A percentile compares a stretch with the other conserved stretches of the same genome.
Evolutionary conservation across 2,888 invertebrate species (phyloP).

Genomic region (Drosophila longiperda): DNA sequence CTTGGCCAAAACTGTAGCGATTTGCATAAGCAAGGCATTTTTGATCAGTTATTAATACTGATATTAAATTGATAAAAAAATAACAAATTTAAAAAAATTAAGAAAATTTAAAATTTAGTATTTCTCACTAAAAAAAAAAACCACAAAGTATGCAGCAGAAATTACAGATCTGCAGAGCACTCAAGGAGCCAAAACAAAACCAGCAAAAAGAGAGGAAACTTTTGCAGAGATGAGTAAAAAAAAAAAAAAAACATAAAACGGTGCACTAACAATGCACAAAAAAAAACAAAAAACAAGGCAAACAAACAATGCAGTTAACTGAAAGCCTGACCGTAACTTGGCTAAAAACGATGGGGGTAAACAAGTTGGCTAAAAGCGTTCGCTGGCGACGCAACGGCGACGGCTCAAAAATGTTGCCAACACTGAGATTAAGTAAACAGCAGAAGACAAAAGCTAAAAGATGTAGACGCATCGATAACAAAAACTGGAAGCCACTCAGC

Average conservation of each 20-base stretch:
- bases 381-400: constrained; percentile 49
- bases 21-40: background rate
- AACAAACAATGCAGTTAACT: constrained; percentile 62
- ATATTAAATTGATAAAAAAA: background rate
- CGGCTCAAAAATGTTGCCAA: constrained; percentile 52
- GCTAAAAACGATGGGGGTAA: constrained; percentile 54
- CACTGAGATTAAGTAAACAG: constrained; percentile 59
- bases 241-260: background rate
- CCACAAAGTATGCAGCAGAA: constrained; percentile 65
- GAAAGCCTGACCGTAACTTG: constrained; percentile 47
- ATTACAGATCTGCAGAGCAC: constrained; percentile 23
- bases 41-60: background rate
- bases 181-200: constrained; percentile 8
- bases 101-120: background rate
- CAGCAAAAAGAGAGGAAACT: background rate
- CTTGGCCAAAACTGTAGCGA: background rate
- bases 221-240: background rate
- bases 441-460: constrained; percentile 43
- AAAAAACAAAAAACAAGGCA: constrained; percentile 34
- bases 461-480: constrained; percentile 65
- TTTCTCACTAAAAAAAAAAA: background rate
- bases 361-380: constrained; percentile 56
- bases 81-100: background rate
- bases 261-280: constrained; percentile 43
- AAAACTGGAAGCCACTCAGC: constrained; percentile 63